Percentiles rank a stretch among this genome's conserved stretches.
phyloP scores from a whole-genome alignment of 2,797 vertebrate genomes.

The Momotus momota region DNA sequence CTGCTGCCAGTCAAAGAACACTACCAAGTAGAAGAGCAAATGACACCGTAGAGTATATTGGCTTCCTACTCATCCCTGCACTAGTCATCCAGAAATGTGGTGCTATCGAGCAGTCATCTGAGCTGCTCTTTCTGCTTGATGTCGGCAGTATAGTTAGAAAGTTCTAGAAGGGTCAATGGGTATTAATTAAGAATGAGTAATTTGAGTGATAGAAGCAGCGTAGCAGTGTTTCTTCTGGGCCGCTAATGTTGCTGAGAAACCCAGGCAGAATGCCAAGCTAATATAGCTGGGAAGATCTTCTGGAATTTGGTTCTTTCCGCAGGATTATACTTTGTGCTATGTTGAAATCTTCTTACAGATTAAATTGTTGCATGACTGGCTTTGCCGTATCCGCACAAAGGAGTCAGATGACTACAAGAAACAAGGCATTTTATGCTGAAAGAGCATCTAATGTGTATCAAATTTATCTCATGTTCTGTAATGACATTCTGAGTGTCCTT shows the following conservation, averaged over 20 bases:
- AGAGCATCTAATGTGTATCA: background rate
- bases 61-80: rapidly evolving
- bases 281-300: background rate
- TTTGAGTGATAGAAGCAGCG: background rate
- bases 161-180: background rate
- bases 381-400: background rate
- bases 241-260: background rate
- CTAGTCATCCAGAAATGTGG: background rate
- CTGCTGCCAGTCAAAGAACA: background rate
- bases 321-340: background rate
- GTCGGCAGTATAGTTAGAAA: background rate
- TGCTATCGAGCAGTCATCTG: background rate
- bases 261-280: background rate
- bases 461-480: background rate
- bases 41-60: rapidly evolving
- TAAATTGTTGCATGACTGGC: background rate
- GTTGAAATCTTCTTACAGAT: background rate
- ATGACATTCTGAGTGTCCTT: background rate
- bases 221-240: background rate
- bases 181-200: background rate
- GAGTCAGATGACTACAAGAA: background rate
- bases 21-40: background rate
- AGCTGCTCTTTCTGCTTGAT: background rate
- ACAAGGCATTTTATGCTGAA: background rate
- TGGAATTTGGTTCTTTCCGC: background rate